These are phyloP conservation scores for Patella pellucida DNA, from an alignment of 2,888 invertebrate genomes.

Conservation along the genomic window DNA sequence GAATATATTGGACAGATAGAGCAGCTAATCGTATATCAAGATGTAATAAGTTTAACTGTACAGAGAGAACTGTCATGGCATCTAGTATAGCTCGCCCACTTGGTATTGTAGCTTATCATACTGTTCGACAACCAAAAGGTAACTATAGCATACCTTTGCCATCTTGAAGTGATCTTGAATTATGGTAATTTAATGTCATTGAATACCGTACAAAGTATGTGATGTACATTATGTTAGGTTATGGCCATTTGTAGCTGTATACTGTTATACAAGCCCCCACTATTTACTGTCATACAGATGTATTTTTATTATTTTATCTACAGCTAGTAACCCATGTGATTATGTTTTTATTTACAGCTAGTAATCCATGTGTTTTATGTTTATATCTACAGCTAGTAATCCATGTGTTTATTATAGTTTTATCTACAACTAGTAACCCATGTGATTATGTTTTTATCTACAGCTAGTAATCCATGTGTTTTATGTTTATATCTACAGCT, in stretches of 20 bases:
- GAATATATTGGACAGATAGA: constrained; percentile 81
- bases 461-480: too few species aligned
- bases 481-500: too few species aligned
- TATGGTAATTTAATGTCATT: too few species aligned
- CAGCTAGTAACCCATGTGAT: not conserved
- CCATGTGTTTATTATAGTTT: too few species aligned
- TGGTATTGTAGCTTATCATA: constrained; percentile 93
- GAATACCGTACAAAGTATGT: too few species aligned
- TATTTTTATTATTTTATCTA: not conserved
- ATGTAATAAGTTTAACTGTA: constrained; percentile 86
- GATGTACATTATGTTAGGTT: too few species aligned
- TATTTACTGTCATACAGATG: too few species aligned
- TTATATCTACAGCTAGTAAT: too few species aligned
- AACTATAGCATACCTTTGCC: not conserved
- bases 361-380: constrained; percentile 80
- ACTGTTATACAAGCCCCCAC: too few species aligned
- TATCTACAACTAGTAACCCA: too few species aligned
- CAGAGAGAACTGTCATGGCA: constrained; percentile 92
- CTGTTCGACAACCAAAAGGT: constrained; percentile 86
- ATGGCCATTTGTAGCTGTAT: too few species aligned
- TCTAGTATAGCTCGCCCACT: constrained; percentile 95
- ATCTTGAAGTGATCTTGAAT: not conserved
- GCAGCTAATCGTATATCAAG: constrained; percentile 77
- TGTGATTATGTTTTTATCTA: too few species aligned
- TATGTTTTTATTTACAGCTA: constrained; percentile 42